A percentile compares a stretch with the other conserved stretches of the same genome.
phyloP scores from a whole-genome alignment of 2,113 vertebrate species.

The Tamias sibiricus region DNA sequence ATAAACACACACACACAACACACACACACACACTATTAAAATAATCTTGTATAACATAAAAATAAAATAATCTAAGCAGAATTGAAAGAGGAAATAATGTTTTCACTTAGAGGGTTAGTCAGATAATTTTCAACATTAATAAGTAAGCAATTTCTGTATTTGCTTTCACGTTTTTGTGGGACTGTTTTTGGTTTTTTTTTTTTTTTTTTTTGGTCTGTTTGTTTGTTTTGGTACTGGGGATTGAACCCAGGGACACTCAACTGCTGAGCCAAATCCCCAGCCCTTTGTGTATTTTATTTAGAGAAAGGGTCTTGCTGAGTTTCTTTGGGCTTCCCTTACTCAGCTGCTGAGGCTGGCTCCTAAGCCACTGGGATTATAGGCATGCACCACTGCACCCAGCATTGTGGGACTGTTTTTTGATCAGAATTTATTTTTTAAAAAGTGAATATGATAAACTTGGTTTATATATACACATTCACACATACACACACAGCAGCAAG shows the following conservation, averaged over 20 bases:
- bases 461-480: background rate
- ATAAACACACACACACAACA: background rate
- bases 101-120: conserved; percentile 45
- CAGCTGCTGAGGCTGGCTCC: no score
- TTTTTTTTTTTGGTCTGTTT: no score
- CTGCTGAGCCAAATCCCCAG: no score
- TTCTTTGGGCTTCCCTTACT: no score
- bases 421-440: background rate
- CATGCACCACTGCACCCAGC: no score
- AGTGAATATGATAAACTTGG: conserved; percentile 3
- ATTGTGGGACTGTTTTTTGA: background rate
- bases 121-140: conserved; percentile 63
- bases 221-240: no score
- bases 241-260: no score
- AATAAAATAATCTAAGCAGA: conserved; percentile 32
- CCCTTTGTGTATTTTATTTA: no score
- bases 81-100: conserved; percentile 6
- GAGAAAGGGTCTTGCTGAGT: no score
- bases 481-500: background rate
- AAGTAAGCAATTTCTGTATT: conserved; percentile 61
- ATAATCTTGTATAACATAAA: background rate
- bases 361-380: no score
- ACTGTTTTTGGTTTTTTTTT: background rate
- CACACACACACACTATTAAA: background rate
- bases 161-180: conserved; percentile 66